Base-by-base conservation (phyloP, 2,888 invertebrate genomes). In the Phymatocera aterrima region DNA sequence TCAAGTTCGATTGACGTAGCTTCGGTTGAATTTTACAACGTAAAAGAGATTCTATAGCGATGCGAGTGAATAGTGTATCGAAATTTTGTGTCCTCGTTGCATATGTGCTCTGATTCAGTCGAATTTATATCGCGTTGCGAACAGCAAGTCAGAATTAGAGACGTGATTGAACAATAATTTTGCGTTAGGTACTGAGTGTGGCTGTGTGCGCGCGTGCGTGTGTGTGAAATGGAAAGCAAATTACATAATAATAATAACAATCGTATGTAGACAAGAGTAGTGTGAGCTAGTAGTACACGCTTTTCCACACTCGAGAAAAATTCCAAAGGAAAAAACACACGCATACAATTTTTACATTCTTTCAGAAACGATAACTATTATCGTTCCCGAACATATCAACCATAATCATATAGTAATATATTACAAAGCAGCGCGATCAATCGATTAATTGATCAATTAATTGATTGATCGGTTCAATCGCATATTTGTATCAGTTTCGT, bases 391-490 rank as follows among this genome's bases (percentile, higher is more conserved):
- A 4, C 5, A 28, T 28, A 24, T 1, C 4, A 18, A 18, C 6
- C 5, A 60, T 60, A 31, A 31, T 10, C 6, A 15, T 31, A 43
- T 15, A 48, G 24, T 31, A 48, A 54, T 51, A 57, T 74, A 37
- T 54, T 85, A 86, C 83, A 82, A 88, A 89, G 88, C 89, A 81
- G 88, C 88, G 86, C 87, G 64, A 46, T 77, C 31, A 34, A 60
- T 54, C n/a, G 10, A 28, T 68, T 28, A 46, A 15, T 48, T 24
- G 3, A 37, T 37, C 24, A 3, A 18, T 43, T 43, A 43, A 43
- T 43, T 43, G 12, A 10, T 43, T 80, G 86, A 85, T 80, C 83
- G 83, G 80, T 84, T 79, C 72, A 77, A 77, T 61, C 34, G 37
- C 37, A 64, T 37, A 64, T 64, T 64, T 37, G 37, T 37, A 64